Evolutionary conservation across 2,888 invertebrate genomes (phyloP).

Genomic region (Balanococcus diminutus): DNA sequence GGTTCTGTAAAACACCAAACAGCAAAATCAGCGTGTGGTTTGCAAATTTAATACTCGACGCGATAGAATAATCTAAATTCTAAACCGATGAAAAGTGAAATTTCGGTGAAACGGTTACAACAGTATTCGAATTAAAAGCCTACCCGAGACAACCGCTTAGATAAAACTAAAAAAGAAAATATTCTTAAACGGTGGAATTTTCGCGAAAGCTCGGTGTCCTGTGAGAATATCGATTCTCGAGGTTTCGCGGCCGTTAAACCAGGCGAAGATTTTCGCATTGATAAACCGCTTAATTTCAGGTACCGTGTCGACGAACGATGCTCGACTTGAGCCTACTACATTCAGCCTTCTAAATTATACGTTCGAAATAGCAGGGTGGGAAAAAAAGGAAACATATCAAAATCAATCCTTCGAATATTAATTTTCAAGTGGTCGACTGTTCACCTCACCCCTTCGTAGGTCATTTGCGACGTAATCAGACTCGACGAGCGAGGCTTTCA

Average conservation of each 20-base stretch:
- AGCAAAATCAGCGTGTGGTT: not conserved
- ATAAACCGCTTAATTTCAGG: constrained; percentile 2
- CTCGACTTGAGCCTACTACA: not conserved
- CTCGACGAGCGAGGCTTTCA: not conserved
- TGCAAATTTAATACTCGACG: not conserved
- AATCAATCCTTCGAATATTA: not conserved
- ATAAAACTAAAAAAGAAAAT: not conserved
- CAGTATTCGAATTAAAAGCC: not conserved
- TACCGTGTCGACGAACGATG: not conserved
- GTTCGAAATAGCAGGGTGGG: no score
- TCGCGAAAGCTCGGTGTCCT: not conserved
- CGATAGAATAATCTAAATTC: not conserved
- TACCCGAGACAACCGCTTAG: not conserved
- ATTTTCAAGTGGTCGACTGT: not conserved
- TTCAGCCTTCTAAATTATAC: not conserved
- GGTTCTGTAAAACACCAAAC: constrained; percentile 38
- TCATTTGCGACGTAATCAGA: no score
- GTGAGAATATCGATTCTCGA: not conserved
- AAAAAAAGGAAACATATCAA: not conserved
- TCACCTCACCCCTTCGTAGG: not conserved
- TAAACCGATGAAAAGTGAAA: not conserved
- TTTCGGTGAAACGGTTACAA: not conserved
- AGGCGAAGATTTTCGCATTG: not conserved
- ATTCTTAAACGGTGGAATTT: not conserved
- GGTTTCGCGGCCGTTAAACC: not conserved